Percentiles rank a stretch among this genome's conserved stretches.
Evolutionary conservation across 2,113 vertebrate species (phyloP).

Genomic region (Marmota monax): DNA sequence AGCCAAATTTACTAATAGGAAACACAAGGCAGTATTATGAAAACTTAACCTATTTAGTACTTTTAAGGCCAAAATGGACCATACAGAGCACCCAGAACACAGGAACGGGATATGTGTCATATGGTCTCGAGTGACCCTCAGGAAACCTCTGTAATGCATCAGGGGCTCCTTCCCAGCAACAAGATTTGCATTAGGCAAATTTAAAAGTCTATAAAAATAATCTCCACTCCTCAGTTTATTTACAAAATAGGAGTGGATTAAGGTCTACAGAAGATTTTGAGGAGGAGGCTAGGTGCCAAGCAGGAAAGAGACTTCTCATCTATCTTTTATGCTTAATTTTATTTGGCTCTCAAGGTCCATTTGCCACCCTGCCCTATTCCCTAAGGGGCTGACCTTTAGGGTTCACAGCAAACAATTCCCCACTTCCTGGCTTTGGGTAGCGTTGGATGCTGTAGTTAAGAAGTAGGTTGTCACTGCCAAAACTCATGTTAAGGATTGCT

Average conservation of each 20-base stretch:
- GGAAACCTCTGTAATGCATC: slow-evolving; percentile 2
- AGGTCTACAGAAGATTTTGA: not conserved
- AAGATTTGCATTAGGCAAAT: slow-evolving; percentile 6
- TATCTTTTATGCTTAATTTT: not conserved
- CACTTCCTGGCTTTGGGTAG: not conserved
- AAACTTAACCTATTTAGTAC: slow-evolving; percentile 24
- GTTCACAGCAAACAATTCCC: not conserved
- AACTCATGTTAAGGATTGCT: not conserved
- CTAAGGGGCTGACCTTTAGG: not conserved
- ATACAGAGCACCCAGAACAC: not conserved
- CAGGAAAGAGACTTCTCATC: not conserved
- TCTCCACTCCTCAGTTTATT: not conserved
- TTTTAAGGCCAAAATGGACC: slow-evolving; percentile 53
- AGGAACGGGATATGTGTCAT: slow-evolving; percentile 9
- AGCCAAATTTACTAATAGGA: slow-evolving; percentile 63
- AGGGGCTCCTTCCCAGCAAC: not conserved
- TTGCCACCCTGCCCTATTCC: not conserved
- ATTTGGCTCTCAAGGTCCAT: not conserved
- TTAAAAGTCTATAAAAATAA: slow-evolving; percentile 17
- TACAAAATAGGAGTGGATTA: not conserved
- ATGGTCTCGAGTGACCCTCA: not conserved
- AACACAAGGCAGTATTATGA: slow-evolving; percentile 55
- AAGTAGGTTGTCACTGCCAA: not conserved
- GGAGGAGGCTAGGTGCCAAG: not conserved
- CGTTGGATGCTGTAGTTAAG: not conserved